These are phyloP conservation scores for Florisuga fusca DNA, from an alignment of 2,797 vertebrate species.

Conservation along the genomic window DNA sequence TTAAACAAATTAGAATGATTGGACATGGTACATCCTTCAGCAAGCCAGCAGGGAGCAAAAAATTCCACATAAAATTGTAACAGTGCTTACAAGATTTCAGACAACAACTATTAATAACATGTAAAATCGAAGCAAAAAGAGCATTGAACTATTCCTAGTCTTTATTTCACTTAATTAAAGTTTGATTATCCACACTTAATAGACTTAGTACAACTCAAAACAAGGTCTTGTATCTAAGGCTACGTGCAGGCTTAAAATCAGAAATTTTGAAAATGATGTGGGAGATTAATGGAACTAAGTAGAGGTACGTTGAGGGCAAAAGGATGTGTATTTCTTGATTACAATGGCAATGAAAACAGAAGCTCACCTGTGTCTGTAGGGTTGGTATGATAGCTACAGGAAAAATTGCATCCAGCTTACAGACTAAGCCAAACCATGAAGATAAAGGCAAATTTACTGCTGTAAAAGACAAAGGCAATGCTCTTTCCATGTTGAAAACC, in stretches of 20 bases:
- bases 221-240: background rate
- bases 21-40: background rate
- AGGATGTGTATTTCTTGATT: background rate
- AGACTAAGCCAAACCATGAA: background rate
- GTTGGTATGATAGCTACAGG: background rate
- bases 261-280: background rate
- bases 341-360: background rate
- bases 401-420: background rate
- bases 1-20: background rate
- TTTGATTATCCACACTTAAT: background rate
- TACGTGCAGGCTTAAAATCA: background rate
- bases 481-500: slow-evolving; percentile 11
- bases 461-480: background rate
- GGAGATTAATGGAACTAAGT: background rate
- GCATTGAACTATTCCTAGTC: background rate
- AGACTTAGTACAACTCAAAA: background rate
- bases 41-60: background rate
- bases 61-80: background rate
- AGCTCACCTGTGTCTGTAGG: background rate
- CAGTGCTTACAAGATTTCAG: background rate
- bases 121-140: background rate
- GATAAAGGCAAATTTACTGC: background rate
- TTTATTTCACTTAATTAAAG: background rate
- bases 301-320: background rate
- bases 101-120: background rate